Evolutionary conservation across 2,113 vertebrate species (phyloP).

Genomic region (Clupea harengus): DNA sequence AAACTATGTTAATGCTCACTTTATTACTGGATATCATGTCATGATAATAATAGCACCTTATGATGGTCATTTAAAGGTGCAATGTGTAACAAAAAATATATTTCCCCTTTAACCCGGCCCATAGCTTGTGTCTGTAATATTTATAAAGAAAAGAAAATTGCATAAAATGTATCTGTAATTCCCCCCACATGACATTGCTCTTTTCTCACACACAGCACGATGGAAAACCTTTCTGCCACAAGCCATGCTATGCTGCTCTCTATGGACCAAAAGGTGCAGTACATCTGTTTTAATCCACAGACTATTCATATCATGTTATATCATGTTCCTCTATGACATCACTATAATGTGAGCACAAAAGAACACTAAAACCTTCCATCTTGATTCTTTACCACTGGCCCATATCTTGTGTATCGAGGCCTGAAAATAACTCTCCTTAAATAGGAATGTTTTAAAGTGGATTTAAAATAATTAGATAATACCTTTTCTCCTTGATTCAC

Average conservation of each 20-base stretch:
- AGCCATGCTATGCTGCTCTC: slow-evolving; percentile 81
- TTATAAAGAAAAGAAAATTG: background rate
- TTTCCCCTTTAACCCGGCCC: background rate
- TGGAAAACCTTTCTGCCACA: slow-evolving; percentile 79
- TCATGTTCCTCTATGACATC: background rate
- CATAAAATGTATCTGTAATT: background rate
- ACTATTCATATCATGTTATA: background rate
- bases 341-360: background rate
- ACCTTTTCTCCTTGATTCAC: too few species aligned
- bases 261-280: slow-evolving; percentile 79
- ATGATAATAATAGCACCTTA: background rate
- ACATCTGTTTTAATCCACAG: slow-evolving; percentile 19
- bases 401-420: background rate
- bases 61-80: background rate
- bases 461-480: background rate
- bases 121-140: background rate
- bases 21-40: background rate
- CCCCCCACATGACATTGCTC: background rate
- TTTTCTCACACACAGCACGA: slow-evolving; percentile 69
- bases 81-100: too few species aligned
- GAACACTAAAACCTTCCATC: background rate
- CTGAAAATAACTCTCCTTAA: background rate
- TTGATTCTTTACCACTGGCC: background rate
- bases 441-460: background rate
- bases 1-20: background rate